Evolutionary conservation across 1,140 invertebrate species (phyloP), one percentile per base, ranked within the genome.

Genomic region (Drosophila nigrodunni): DNA sequence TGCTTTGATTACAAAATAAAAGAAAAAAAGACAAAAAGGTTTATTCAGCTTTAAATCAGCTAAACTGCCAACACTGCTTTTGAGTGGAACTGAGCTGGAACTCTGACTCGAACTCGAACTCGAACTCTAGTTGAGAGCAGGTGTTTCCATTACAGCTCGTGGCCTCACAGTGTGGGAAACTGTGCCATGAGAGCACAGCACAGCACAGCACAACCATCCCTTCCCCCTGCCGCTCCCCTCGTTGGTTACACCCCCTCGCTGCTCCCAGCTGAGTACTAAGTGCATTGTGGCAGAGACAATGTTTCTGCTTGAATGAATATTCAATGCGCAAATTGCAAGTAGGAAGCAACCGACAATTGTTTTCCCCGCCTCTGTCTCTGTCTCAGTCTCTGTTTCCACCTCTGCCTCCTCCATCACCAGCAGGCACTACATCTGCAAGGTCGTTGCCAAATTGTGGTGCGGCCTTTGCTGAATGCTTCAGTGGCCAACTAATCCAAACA

Each of bases 261-360:
- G 6, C 39, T 4, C 21, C 25, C 35, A 34, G 8, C n/a, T 49
- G n/a, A 21, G 21, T 25, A 60, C 13, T 54, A 15, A 65, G 61
- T 66, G 64, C 49, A 66, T 25, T 60, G 57, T 54, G 44, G 59
- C 70, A 67, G 60, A 73, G 74, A 64, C 59, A 66, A 61, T 71
- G 83, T 30, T 73, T 50, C 41, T 30, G 79, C 80, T 75, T 74
- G 62, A 74, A 70, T 88, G 83, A 74, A 83, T 89, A 89, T 88
- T 88, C 83, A 87, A 77, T 77, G 82, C 37, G 59, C 58, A 50
- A 76, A 62, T 49, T 47, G 65, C 60, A 73, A 80, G 80, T 88
- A 87, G 83, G 85, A 88, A 89, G 83, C 80, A 47, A n/a, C 65
- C 67, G 54, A 74, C 59, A 60, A 66, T 61, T 71, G 55, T 34